Percentiles rank a stretch among this genome's conserved stretches.
Conservation (phyloP, 1,140 invertebrate species). For the Drosophila arizonae region DNA sequence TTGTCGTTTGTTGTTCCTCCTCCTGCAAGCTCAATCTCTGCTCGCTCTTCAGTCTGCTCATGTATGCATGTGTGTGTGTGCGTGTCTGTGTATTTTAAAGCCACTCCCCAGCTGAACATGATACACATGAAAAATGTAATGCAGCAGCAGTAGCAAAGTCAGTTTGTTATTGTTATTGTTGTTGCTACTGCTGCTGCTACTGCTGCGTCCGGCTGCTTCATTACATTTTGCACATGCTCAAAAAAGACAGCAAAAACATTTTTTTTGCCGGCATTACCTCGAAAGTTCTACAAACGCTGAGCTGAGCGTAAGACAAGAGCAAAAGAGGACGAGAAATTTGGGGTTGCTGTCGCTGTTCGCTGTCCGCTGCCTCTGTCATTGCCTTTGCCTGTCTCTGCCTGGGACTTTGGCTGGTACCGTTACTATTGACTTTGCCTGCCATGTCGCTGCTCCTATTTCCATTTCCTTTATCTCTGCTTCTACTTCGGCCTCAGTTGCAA, state of each 20-base stretch:
- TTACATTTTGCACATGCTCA: constrained; percentile 47
- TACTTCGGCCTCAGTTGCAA: no score
- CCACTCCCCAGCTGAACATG: constrained; percentile 55
- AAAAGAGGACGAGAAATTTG: neutral
- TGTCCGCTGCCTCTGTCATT: neutral
- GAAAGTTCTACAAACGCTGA: constrained; percentile 1
- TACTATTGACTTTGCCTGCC: no score
- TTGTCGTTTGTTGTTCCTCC: neutral
- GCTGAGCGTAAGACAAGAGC: neutral
- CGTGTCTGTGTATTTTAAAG: constrained; percentile 55
- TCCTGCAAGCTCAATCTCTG: constrained; percentile 17
- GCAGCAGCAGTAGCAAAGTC: constrained; percentile 23
- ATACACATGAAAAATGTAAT: constrained; percentile 43
- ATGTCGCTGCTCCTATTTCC: no score
- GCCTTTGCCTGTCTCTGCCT: no score
- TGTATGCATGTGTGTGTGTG: constrained; percentile 18
- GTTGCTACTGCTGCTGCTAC: constrained; percentile 24
- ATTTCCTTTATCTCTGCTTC: no score
- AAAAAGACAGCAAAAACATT: constrained; percentile 13
- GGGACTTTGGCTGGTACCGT: no score
- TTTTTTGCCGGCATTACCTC: constrained; percentile 51
- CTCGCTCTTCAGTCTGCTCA: neutral
- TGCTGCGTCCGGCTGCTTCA: constrained; percentile 25
- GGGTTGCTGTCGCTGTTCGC: neutral
- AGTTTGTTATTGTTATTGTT: constrained; percentile 30